Percentiles rank a stretch among this genome's conserved stretches.
phyloP scores from a whole-genome alignment of 2,797 vertebrate genomes.

The Pangasius larnaudii region DNA sequence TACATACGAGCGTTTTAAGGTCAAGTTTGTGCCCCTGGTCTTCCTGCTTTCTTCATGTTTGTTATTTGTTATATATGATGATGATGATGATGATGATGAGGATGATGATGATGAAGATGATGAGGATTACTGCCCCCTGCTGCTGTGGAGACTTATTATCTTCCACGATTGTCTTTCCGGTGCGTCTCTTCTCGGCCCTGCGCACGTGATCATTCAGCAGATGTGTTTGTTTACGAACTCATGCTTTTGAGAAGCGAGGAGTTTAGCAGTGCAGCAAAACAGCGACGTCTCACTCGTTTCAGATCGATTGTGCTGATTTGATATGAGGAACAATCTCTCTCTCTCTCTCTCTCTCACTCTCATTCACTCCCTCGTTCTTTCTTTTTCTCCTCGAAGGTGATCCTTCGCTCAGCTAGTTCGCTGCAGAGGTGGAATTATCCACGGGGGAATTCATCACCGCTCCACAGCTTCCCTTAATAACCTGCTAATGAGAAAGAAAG shows the following conservation, averaged over 20 bases:
- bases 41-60: neutral
- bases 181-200: neutral
- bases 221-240: constrained; percentile 9
- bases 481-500: constrained; percentile 44
- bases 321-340: constrained; percentile 17
- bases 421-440: constrained; percentile 30
- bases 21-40: neutral
- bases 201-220: neutral
- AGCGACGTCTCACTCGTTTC: constrained; percentile 21
- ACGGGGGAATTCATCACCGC: constrained; percentile 45
- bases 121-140: neutral
- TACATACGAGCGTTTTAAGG: neutral
- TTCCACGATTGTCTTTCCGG: neutral
- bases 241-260: neutral
- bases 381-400: constrained; percentile 30
- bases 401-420: constrained; percentile 38
- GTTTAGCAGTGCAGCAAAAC: constrained; percentile 28
- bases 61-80: neutral
- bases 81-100: neutral
- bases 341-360: constrained; percentile 2
- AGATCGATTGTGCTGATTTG: constrained; percentile 20
- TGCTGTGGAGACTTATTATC: neutral
- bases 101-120: neutral
- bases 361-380: neutral
- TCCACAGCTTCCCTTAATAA: constrained; percentile 43